Conservation (phyloP, 2,888 invertebrate genomes). For the Leucophenga maculata region DNA sequence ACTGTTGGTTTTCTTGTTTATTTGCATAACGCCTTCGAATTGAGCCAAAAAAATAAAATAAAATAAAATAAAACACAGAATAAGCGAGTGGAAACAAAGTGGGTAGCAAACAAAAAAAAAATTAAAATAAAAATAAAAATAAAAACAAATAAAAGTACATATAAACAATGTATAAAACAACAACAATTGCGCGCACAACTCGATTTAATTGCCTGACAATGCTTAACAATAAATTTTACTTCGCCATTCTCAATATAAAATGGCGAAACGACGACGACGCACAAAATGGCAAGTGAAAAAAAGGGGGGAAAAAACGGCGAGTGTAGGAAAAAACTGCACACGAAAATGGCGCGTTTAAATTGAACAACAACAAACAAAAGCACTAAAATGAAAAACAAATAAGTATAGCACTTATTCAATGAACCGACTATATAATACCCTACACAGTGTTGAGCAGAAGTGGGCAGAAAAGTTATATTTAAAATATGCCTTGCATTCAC, state of each 20-base stretch:
- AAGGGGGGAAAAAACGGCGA: neutral
- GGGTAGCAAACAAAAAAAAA: too few relatives aligned
- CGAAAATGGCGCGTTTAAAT: too few relatives aligned
- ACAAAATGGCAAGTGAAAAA: neutral
- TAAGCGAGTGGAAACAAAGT: neutral
- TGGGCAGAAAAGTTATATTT: too few relatives aligned
- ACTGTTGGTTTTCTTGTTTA: conserved; percentile 1
- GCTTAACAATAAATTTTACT: conserved; percentile 8
- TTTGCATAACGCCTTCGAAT: conserved; percentile 8
- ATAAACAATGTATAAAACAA: neutral
- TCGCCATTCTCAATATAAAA: neutral
- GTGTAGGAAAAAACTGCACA: too few relatives aligned
- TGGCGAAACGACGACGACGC: neutral
- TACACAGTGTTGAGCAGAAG: too few relatives aligned
- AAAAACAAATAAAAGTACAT: neutral
- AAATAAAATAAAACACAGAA: neutral
- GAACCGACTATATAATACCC: too few relatives aligned
- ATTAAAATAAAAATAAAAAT: neutral
- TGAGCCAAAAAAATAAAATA: neutral
- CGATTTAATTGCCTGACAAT: conserved; percentile 10
- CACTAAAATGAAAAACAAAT: too few relatives aligned
- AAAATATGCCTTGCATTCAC: too few relatives aligned
- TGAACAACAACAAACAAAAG: too few relatives aligned
- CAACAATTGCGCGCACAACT: conserved; percentile 5
- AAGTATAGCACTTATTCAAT: too few relatives aligned